A percentile compares a stretch with the other conserved stretches of the same genome.
Evolutionary conservation across 1,140 invertebrate species (phyloP).

Genomic region (Gryon sp.): DNA sequence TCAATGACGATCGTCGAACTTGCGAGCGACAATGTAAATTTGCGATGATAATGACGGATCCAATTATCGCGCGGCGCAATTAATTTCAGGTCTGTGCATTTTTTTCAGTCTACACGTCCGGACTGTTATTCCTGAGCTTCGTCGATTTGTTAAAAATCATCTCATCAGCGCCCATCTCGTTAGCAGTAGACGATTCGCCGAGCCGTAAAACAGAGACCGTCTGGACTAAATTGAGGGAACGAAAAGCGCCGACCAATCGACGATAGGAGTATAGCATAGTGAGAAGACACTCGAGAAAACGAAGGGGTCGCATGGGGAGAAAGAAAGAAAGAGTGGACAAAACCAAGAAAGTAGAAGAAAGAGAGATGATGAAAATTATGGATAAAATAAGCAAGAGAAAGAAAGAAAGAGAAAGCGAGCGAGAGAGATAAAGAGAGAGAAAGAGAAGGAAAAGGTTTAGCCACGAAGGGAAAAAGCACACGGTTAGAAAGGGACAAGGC

Average conservation of each 20-base stretch:
- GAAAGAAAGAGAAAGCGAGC: slow-evolving; percentile 12
- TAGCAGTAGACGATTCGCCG: slow-evolving; percentile 51
- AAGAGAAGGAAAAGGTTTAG: neutral
- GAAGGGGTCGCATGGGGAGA: neutral
- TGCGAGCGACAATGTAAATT: slow-evolving; percentile 37
- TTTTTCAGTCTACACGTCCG: slow-evolving; percentile 42
- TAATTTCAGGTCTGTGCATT: slow-evolving; percentile 29
- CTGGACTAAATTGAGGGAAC: slow-evolving; percentile 62
- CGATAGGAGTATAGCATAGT: slow-evolving; percentile 45
- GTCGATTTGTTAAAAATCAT: slow-evolving; percentile 64
- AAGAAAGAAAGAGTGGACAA: neutral
- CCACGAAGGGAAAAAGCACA: neutral
- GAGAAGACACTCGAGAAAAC: slow-evolving; percentile 44
- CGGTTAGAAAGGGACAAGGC: neutral
- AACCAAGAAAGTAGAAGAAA: neutral
- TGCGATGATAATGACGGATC: slow-evolving; percentile 45
- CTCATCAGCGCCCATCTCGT: slow-evolving; percentile 61
- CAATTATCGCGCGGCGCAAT: slow-evolving; percentile 39
- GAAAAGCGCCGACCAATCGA: slow-evolving; percentile 54
- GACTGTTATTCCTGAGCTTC: slow-evolving; percentile 39
- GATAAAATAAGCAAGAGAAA: slow-evolving; percentile 1
- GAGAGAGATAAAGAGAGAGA: neutral
- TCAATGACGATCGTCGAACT: slow-evolving; percentile 18
- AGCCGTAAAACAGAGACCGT: slow-evolving; percentile 61
- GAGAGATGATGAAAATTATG: neutral